Percentiles rank a stretch among this genome's conserved stretches.
Evolutionary conservation across 2,797 vertebrate species (phyloP).

Genomic region (Lateolabrax maculatus): DNA sequence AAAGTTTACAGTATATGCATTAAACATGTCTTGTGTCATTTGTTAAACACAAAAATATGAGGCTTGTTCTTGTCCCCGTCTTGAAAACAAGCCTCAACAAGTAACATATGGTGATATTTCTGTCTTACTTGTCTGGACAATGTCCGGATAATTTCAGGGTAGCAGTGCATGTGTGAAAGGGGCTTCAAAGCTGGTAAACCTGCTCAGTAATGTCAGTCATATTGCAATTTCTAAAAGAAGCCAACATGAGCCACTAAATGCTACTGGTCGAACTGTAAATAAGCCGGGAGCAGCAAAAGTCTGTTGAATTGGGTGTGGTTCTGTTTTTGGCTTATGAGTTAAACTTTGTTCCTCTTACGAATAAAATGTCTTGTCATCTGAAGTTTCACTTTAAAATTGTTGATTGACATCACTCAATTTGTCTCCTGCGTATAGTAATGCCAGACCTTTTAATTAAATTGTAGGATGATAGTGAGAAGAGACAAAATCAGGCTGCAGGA

Average conservation of each 20-base stretch:
- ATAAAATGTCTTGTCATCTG: neutral
- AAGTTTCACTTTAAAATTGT: neutral
- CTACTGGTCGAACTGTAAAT: neutral
- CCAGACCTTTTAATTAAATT: neutral
- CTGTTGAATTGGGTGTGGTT: neutral
- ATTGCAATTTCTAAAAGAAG: no score
- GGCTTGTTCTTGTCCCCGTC: no score
- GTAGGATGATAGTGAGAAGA: neutral
- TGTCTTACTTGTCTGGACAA: no score
- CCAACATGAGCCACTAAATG: no score
- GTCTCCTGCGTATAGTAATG: neutral
- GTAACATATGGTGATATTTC: no score
- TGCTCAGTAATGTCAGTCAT: no score
- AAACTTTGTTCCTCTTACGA: neutral
- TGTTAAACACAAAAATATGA: constrained; percentile 20
- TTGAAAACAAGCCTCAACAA: no score
- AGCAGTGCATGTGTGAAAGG: no score
- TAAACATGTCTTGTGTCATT: constrained; percentile 68
- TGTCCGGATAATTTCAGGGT: no score
- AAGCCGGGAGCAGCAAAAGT: neutral
- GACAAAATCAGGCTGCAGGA: no score
- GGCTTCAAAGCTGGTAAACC: no score
- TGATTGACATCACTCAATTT: neutral
- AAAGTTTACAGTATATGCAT: constrained; percentile 76
- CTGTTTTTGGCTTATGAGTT: neutral